Percentiles rank a stretch among this genome's conserved stretches.
These are phyloP conservation scores for Chloroceryle aenea DNA, from an alignment of 2,113 vertebrate species.

Conservation along the genomic window DNA sequence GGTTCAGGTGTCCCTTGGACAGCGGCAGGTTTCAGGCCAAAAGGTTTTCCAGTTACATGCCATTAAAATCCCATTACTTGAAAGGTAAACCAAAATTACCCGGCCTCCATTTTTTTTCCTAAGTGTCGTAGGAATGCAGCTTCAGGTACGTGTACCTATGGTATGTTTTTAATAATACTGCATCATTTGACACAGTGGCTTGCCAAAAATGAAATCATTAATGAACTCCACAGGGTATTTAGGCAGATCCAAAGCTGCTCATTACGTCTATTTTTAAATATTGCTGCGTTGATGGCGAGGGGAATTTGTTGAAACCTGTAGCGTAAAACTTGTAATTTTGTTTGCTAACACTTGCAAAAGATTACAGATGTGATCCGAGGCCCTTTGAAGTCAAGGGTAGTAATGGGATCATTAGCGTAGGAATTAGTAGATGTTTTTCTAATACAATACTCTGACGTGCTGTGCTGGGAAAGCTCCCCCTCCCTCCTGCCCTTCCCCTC, in stretches of 20 bases:
- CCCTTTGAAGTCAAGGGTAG: conserved; percentile 51
- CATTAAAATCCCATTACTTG: neutral
- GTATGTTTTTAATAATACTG: conserved; percentile 36
- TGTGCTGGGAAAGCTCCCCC: neutral
- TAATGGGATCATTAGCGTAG: conserved; percentile 28
- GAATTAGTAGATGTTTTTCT: conserved; percentile 27
- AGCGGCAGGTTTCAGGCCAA: neutral
- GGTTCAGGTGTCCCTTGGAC: neutral
- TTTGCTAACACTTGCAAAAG: conserved; percentile 58
- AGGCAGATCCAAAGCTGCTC: conserved; percentile 31
- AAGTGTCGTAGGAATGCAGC: neutral
- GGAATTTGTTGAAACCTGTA: conserved; percentile 61
- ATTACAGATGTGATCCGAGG: conserved; percentile 4
- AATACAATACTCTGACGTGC: neutral
- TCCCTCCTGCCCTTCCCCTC: neutral
- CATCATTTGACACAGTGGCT: neutral
- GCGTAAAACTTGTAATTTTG: conserved; percentile 52
- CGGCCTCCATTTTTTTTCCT: neutral
- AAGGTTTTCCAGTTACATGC: neutral
- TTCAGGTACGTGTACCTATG: neutral
- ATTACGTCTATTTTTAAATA: conserved; percentile 46
- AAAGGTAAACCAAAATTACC: neutral
- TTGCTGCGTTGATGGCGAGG: neutral
- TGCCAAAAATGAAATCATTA: conserved; percentile 56
- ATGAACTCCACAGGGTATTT: conserved; percentile 43